phyloP scores from a whole-genome alignment of 2,797 vertebrate genomes.

The Ispidina picta region DNA sequence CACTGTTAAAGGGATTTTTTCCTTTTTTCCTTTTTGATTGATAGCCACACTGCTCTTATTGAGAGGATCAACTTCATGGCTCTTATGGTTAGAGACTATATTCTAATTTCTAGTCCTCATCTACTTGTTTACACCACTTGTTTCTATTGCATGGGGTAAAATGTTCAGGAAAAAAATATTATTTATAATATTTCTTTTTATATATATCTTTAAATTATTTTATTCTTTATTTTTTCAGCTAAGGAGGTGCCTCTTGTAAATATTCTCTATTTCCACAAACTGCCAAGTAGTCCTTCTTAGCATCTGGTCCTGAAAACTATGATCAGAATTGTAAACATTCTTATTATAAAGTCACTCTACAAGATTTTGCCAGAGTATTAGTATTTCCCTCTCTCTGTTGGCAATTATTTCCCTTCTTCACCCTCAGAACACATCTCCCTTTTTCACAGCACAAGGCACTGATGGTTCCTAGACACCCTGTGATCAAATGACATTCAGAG shows the following conservation, averaged over 20 bases:
- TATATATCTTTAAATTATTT: too few species aligned
- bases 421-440: neutral
- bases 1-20: neutral
- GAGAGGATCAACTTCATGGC: neutral
- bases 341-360: neutral
- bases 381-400: neutral
- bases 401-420: neutral
- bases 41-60: neutral
- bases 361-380: neutral
- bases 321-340: neutral
- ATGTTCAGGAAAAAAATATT: neutral
- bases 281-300: neutral
- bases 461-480: neutral
- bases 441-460: neutral
- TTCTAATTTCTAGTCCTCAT: neutral
- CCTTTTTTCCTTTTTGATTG: neutral
- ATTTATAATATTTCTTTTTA: too few species aligned
- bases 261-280: neutral
- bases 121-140: neutral
- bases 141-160: neutral
- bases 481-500: neutral
- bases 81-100: neutral
- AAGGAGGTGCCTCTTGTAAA: neutral
- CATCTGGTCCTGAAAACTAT: constrained; percentile 23
- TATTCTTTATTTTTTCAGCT: neutral